Base-by-base conservation (phyloP, 2,888 invertebrate genomes). In the Patella caerulea region DNA sequence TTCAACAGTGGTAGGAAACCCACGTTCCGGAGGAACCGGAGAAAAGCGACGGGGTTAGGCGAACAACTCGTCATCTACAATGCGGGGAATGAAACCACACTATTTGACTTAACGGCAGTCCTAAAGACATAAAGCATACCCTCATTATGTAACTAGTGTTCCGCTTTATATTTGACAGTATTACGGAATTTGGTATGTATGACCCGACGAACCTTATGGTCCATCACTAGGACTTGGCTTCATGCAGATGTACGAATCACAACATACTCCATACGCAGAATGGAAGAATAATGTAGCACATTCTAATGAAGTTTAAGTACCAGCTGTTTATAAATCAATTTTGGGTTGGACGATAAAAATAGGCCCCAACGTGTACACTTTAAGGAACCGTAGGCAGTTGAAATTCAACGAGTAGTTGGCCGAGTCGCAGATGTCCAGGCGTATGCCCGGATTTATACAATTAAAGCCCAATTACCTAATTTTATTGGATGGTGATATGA, bases 251-350 rank as follows among this genome's bases (percentile, higher is more conserved):
- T 65, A 72, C 29, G 84, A 85, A 77, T 83, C 86, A 0, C 69
- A 71, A 15, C 80, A 77, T 15, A 85, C 86, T 3, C 80, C 84
- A 2, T 78, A 83, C 15, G 56, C 69, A 2, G 81, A 84, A 73
- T 85, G 85, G 45, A 77, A 79, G 75, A 84, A 85, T 73, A 86
- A 86, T 71, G 85, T 83, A 9, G 84, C 81, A 2, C 86, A 86
- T 76, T 84, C 84, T 15, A 79, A 82, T 34, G 15, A 17, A 14
- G 59, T 73, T 24, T 80, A 54, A 52, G 73, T 53, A n/a, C 9
- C 45, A 45, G 45, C 5, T 45, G 45, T 45, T 45, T 45, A 9
- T 9, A 45, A 45, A 9, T 45, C 9, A 9, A 45, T 45, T 45
- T 45, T 9, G 1, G 45, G 4, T 45, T 7, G 45, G 45, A 45